Evolutionary conservation across 2,888 invertebrate species (phyloP).

Genomic region (Pycnomerus fuliginosus): DNA sequence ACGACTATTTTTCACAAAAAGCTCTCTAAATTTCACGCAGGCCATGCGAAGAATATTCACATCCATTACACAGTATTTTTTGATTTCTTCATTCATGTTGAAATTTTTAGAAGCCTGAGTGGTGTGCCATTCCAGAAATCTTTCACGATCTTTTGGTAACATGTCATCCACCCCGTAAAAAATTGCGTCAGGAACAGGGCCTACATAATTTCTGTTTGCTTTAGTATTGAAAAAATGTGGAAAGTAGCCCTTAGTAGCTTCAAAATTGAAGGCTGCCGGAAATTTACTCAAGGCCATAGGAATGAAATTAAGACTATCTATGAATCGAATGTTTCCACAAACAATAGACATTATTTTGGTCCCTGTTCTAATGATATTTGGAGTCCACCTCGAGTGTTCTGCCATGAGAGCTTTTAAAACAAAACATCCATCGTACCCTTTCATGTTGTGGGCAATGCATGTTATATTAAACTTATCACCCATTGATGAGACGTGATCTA

Average conservation of each 20-base stretch:
- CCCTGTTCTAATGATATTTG: constrained; percentile 7
- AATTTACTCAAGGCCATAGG: constrained; percentile 5
- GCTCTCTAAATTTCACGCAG: constrained; percentile 9
- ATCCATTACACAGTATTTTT: constrained; percentile 12
- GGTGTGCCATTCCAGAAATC: constrained; percentile 30
- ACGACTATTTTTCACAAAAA: constrained; percentile 4
- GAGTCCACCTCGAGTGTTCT: constrained; percentile 1
- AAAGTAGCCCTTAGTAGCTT: constrained; percentile 10
- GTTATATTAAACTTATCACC: constrained; percentile 1
- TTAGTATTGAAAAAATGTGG: constrained; percentile 22
- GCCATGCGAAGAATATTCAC: constrained; percentile 12
- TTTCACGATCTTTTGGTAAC: constrained; percentile 10
- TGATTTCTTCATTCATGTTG: constrained; percentile 13
- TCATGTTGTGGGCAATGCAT: constrained; percentile 12
- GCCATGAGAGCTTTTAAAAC: constrained; percentile 7
- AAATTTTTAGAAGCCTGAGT: constrained; percentile 9
- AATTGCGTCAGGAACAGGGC: constrained; percentile 21
- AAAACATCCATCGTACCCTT: constrained; percentile 11
- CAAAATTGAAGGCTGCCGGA: constrained; percentile 10
- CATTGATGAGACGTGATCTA: constrained; percentile 3
- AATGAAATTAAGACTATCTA: constrained; percentile 15
- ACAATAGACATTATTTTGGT: constrained; percentile 9
- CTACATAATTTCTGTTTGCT: constrained; percentile 32
- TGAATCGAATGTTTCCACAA: constrained; percentile 8
- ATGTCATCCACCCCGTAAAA: constrained; percentile 30